Conservation (phyloP, 2,113 vertebrate genomes). For the Cyanoramphus novaezelandiae region DNA sequence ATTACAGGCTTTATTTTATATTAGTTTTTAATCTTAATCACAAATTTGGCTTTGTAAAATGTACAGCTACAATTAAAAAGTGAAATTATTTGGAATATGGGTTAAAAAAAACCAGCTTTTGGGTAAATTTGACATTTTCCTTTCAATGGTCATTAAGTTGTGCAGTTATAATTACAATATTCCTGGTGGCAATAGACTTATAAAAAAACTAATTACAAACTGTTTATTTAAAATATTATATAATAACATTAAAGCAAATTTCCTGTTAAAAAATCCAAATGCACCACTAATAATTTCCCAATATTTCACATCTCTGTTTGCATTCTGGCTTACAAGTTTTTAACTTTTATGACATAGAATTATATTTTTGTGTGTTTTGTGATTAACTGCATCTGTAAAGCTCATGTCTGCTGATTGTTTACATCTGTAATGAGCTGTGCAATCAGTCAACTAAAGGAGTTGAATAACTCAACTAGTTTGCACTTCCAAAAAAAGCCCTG, state of each 20-base stretch:
- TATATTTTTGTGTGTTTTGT: neutral
- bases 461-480: neutral
- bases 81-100: neutral
- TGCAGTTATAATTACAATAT: neutral
- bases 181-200: neutral
- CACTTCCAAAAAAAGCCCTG: neutral
- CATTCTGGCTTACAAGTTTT: neutral
- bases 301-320: neutral
- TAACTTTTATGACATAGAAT: neutral
- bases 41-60: neutral
- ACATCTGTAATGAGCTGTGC: neutral
- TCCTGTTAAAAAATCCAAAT: neutral
- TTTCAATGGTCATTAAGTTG: neutral
- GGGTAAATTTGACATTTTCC: neutral
- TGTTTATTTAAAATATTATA: neutral
- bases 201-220: neutral
- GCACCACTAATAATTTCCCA: neutral
- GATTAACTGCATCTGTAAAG: slow-evolving; percentile 3
- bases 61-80: neutral
- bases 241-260: neutral
- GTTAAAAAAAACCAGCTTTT: neutral
- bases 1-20: neutral
- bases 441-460: neutral
- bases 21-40: neutral
- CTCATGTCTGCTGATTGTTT: neutral